Evolutionary conservation across 2,113 vertebrate species (phyloP).

Genomic region (Tragelaphus strepsiceros): DNA sequence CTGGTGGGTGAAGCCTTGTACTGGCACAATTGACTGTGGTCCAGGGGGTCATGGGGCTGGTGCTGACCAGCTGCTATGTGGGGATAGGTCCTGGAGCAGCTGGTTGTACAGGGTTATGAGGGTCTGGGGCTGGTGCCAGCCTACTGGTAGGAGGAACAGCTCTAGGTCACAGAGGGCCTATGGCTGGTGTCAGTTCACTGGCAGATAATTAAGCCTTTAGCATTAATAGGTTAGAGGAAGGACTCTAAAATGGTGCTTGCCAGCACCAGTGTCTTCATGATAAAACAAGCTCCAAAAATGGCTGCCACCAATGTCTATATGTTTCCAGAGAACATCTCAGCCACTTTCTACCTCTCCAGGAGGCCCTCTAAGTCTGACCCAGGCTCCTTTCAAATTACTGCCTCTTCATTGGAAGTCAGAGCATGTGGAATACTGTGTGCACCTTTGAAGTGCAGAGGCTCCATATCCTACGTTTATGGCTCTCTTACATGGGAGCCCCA

Average conservation of each 20-base stretch:
- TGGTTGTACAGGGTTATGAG: neutral
- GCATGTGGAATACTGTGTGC: neutral
- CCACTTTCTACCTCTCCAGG: neutral
- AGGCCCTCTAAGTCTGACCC: neutral
- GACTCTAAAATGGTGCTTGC: neutral
- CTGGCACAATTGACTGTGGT: neutral
- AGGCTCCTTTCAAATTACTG: neutral
- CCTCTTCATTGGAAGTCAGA: neutral
- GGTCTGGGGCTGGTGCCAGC: neutral
- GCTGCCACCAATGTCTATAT: neutral
- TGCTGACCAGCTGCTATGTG: neutral
- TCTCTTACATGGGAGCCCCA: neutral
- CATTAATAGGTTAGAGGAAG: neutral
- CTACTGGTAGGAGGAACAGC: neutral
- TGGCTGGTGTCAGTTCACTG: neutral
- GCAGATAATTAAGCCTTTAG: neutral
- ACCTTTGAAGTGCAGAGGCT: neutral
- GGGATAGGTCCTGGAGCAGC: neutral
- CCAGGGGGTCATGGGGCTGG: neutral
- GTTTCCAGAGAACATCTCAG: neutral
- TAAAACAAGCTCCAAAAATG: neutral
- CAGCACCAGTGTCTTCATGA: neutral
- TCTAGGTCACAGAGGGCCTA: neutral
- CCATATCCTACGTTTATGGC: neutral
- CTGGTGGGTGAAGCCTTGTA: neutral